Base-by-base conservation (phyloP, 2,113 vertebrate genomes). In the Plectropomus leopardus region DNA sequence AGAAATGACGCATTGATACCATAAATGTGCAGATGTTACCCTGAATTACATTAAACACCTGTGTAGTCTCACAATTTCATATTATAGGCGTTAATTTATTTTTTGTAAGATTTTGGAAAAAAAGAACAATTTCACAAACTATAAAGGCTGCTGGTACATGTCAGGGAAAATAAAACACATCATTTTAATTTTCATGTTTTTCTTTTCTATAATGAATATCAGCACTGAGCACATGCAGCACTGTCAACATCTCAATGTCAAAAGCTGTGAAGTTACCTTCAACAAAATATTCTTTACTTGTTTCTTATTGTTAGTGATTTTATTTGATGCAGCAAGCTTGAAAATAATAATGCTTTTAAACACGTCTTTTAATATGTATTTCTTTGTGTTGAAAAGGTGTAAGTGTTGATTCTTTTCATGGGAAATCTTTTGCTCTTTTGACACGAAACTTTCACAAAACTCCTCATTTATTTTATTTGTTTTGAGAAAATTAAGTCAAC, bases 401-500 rank as follows among this genome's bases (percentile, higher is more conserved):
- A 9, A 28, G 16, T 72, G 13, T 21, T 26, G 6, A 3, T 5
- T 48, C 30, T 59, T 55, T 21, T 24, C 32, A 8, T 8, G 19
- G 17, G 5, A 34, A 28, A 73, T 4, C 40, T 11, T 30, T 3
- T 28, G 7, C 42, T 42, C 21, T 68, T 66, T 70, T 63, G 17
- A 63, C 24, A 21, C 16, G 7, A 16, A 54, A 28, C 16, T 19
- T 47, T 30, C 6, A n/a, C 45, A 47, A 30, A 32, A 9, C 40
- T 7, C 28, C 40, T 5, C 8, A 53, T 23, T 17, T 47, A 19
- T 24, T 72, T 23, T 0, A 53, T 78, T 61, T 32, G 23, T 61
- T 67, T n/a, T 15, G 34, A 26, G 4, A 71, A 4, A 75, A 72
- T 61, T 11, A 72, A 68, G 16, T n/a, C 28, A 53, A 3, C 66